A percentile compares a stretch with the other conserved stretches of the same genome.
phyloP scores from a whole-genome alignment of 2,888 invertebrate species.

The Herminia tarsipennalis region DNA sequence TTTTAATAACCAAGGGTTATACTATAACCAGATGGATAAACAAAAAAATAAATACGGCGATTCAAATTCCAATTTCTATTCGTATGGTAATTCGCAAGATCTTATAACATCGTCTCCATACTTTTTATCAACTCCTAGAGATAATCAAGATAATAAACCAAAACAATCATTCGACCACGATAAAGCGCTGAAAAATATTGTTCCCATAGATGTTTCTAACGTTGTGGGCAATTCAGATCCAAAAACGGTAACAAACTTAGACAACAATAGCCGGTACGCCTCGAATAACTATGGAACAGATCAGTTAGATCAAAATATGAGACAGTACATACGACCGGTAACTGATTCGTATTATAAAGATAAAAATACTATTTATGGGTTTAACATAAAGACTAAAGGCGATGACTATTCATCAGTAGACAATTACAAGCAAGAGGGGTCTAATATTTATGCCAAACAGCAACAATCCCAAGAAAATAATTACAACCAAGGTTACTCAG shows the following conservation, averaged over 20 bases:
- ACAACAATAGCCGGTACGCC: slow-evolving; percentile 53
- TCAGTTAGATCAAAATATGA: slow-evolving; percentile 60
- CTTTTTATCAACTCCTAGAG: slow-evolving; percentile 59
- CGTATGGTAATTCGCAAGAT: slow-evolving; percentile 60
- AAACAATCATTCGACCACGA: slow-evolving; percentile 79
- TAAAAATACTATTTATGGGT: slow-evolving; percentile 70
- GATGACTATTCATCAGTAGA: slow-evolving; percentile 60
- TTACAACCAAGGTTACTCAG: slow-evolving; percentile 57
- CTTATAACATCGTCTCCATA: slow-evolving; percentile 70
- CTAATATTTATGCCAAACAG: slow-evolving; percentile 58
- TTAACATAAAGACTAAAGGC: slow-evolving; percentile 69
- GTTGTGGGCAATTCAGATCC: slow-evolving; percentile 68
- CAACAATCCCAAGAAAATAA: slow-evolving; percentile 53
- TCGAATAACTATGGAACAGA: slow-evolving; percentile 63
- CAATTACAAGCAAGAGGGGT: slow-evolving; percentile 57
- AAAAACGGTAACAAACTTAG: slow-evolving; percentile 49
- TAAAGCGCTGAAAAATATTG: slow-evolving; percentile 79
- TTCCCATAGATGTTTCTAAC: slow-evolving; percentile 79
- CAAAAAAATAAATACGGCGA: slow-evolving; percentile 60
- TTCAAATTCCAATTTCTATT: slow-evolving; percentile 49
- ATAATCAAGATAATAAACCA: slow-evolving; percentile 59
- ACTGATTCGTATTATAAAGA: slow-evolving; percentile 76
- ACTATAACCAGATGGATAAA: slow-evolving; percentile 59
- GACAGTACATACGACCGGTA: slow-evolving; percentile 66
- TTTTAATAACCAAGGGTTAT: slow-evolving; percentile 36